Conservation (phyloP, 1,140 invertebrate genomes). For the Lordiphosa mommai region DNA sequence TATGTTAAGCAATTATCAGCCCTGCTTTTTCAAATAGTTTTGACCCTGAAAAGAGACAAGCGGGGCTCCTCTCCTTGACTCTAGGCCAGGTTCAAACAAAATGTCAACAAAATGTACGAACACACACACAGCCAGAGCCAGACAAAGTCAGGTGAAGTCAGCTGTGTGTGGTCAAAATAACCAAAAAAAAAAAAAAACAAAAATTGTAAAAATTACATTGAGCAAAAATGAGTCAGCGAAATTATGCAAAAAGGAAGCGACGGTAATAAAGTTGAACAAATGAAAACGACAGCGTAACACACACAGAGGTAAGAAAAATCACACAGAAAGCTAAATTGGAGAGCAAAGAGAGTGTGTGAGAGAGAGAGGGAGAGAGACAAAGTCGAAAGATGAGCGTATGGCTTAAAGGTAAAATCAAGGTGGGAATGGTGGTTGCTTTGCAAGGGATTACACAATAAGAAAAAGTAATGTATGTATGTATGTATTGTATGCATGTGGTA, state of each 20-base stretch:
- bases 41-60: not conserved
- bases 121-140: conserved; percentile 2
- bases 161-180: conserved; percentile 32
- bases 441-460: conserved; percentile 41
- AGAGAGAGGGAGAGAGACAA: not conserved
- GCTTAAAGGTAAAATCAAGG: not conserved
- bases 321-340: not conserved
- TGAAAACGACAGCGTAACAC: conserved; percentile 28
- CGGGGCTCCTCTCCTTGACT: not conserved
- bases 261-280: conserved; percentile 41
- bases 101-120: conserved; percentile 40
- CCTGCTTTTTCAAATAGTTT: not conserved
- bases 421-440: conserved; percentile 11
- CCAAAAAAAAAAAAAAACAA: conserved; percentile 11
- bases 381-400: conserved; percentile 21
- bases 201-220: conserved; percentile 37
- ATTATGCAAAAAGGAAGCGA: conserved; percentile 47
- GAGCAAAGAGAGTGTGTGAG: not conserved
- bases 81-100: conserved; percentile 15
- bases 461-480: conserved; percentile 10
- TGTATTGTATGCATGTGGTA: not conserved
- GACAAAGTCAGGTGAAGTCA: conserved; percentile 20
- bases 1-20: too few species aligned
- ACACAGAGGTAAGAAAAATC: too few species aligned
- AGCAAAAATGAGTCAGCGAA: conserved; percentile 52